phyloP scores from a whole-genome alignment of 2,113 vertebrate genomes.

The Dromaius novaehollandiae region DNA sequence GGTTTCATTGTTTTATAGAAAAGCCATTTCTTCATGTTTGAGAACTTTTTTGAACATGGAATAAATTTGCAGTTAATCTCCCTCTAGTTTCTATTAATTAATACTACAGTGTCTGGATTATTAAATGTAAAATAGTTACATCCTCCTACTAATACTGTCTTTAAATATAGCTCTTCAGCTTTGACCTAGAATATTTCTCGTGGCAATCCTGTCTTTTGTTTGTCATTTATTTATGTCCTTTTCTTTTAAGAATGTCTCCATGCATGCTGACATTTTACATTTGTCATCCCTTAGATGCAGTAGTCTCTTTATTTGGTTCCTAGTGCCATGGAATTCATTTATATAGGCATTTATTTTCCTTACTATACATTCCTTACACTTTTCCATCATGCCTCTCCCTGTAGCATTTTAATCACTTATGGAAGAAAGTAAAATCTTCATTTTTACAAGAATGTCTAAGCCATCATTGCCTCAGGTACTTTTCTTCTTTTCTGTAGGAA shows the following conservation, averaged over 20 bases:
- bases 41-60: neutral
- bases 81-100: neutral
- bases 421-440: neutral
- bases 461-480: slow-evolving; percentile 1
- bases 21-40: neutral
- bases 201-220: neutral
- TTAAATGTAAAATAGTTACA: neutral
- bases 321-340: neutral
- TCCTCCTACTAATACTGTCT: neutral
- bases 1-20: neutral
- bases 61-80: neutral
- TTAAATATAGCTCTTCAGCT: neutral
- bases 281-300: neutral
- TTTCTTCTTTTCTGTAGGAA: neutral
- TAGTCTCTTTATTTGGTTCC: neutral
- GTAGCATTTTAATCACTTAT: slow-evolving; percentile 5
- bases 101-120: neutral
- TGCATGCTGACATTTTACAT: neutral
- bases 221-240: neutral
- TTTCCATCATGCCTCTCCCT: neutral
- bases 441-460: neutral
- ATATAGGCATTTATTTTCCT: neutral
- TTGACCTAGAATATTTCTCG: neutral
- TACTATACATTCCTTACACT: neutral
- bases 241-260: neutral